phyloP scores from a whole-genome alignment of 1,140 invertebrate species.

The Drosophila ogumai region DNA sequence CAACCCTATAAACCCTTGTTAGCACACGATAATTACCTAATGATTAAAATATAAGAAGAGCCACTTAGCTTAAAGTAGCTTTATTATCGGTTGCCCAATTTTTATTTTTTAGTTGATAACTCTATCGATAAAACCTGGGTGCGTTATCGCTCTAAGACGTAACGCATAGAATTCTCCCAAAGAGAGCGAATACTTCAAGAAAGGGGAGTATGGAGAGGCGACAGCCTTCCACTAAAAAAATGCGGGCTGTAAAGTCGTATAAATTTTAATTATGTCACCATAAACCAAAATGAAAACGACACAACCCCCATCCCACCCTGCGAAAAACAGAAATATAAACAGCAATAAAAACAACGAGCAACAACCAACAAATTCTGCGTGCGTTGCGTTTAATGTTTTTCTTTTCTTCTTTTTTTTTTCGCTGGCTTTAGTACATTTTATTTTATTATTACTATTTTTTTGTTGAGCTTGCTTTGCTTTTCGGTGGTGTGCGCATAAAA shows the following conservation, averaged over 20 bases:
- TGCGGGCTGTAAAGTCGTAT: slow-evolving; percentile 55
- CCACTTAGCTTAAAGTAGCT: not conserved
- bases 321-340: slow-evolving; percentile 15
- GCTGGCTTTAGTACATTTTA: slow-evolving; percentile 42
- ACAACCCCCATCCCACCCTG: not conserved
- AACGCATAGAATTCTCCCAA: not conserved
- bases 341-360: slow-evolving; percentile 13
- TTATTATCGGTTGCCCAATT: not conserved
- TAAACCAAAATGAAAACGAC: slow-evolving; percentile 62
- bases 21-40: not conserved
- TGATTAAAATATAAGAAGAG: not conserved
- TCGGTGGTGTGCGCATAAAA: slow-evolving; percentile 74
- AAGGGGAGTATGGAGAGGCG: not conserved
- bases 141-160: not conserved
- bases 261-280: slow-evolving; percentile 80
- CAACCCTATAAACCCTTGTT: not conserved
- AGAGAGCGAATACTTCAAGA: not conserved
- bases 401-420: slow-evolving; percentile 16
- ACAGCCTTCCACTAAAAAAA: slow-evolving; percentile 1
- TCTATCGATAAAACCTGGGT: not conserved
- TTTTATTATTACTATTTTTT: slow-evolving; percentile 19
- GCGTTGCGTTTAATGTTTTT: slow-evolving; percentile 42
- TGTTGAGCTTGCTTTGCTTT: slow-evolving; percentile 37
- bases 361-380: slow-evolving; percentile 31
- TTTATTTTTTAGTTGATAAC: not conserved